Evolutionary conservation across 2,797 vertebrate species (phyloP).

Genomic region (Poliocrania exsul): DNA sequence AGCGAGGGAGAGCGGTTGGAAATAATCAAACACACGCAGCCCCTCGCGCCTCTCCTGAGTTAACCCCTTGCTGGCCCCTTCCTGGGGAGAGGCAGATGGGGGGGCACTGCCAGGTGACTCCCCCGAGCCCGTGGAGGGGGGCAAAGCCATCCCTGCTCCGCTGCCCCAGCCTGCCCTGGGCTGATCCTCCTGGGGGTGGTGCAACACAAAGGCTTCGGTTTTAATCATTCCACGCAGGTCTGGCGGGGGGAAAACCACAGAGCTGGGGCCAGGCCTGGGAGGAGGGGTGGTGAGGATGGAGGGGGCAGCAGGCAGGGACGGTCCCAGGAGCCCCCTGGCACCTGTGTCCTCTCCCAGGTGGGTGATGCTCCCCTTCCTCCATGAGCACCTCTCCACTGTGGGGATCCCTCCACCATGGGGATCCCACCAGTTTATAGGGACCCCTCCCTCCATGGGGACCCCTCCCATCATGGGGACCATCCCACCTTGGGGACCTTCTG

Average conservation of each 20-base stretch:
- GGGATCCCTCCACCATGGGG: too few relatives aligned
- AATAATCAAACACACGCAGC: neutral
- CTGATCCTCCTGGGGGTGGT: neutral
- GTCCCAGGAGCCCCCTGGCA: neutral
- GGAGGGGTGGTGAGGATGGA: neutral
- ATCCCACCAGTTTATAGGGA: too few relatives aligned
- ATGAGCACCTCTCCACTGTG: neutral
- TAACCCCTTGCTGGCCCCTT: conserved; percentile 13
- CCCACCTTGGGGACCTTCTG: neutral
- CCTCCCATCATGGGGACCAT: neutral
- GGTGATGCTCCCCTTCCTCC: neutral
- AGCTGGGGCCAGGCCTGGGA: neutral
- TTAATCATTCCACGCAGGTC: neutral
- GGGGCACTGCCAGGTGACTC: neutral
- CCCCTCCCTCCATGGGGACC: neutral
- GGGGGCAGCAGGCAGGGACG: neutral
- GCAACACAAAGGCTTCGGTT: neutral
- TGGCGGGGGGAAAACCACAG: neutral
- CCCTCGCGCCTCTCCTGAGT: neutral
- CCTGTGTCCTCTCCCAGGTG: fast-evolving
- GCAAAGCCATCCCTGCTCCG: neutral
- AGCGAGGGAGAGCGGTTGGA: conserved; percentile 18
- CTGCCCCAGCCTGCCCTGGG: neutral
- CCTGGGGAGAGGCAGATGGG: fast-evolving
- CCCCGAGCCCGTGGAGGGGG: neutral